Percentiles rank a stretch among this genome's conserved stretches.
Conservation (phyloP, 30 jellyfish, hydroid and myxozoan species). For the Aurelia aurita region DNA sequence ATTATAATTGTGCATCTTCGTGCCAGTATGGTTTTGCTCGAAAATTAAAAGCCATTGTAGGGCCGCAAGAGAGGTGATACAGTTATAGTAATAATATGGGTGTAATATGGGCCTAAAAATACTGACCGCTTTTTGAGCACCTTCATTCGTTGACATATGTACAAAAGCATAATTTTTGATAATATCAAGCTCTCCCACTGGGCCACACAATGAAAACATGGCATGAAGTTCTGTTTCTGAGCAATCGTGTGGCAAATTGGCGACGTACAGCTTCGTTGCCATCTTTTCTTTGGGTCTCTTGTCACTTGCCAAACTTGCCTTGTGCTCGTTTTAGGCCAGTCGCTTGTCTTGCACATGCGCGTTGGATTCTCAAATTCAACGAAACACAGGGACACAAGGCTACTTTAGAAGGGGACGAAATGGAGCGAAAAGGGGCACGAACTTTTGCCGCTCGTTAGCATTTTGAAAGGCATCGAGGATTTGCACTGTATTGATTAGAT, state of each 20-base stretch:
- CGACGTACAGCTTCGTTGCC: slow-evolving; percentile 93
- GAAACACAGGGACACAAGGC: no score
- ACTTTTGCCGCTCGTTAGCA: no score
- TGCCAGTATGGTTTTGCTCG: no score
- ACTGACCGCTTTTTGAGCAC: slow-evolving; percentile 78
- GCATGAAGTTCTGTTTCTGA: slow-evolving; percentile 56
- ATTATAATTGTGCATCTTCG: no score
- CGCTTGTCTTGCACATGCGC: not conserved
- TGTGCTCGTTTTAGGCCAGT: not conserved
- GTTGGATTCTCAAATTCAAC: no score
- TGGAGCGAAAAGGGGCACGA: no score
- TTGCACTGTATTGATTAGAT: no score
- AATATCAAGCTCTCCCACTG: slow-evolving; percentile 64
- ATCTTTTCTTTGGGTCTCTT: not conserved
- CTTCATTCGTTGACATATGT: slow-evolving; percentile 76
- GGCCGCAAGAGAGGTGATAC: no score
- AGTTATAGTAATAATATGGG: no score
- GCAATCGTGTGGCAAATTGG: slow-evolving; percentile 76
- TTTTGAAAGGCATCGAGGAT: no score
- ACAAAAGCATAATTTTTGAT: slow-evolving; percentile 89
- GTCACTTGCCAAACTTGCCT: not conserved
- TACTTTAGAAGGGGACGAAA: no score
- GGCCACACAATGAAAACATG: slow-evolving; percentile 74
- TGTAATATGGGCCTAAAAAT: not conserved
- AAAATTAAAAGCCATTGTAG: no score